Percentiles rank a stretch among this genome's conserved stretches.
These are phyloP conservation scores for Coptodon rendalli DNA, from an alignment of 2,113 vertebrate genomes.

Conservation along the genomic window DNA sequence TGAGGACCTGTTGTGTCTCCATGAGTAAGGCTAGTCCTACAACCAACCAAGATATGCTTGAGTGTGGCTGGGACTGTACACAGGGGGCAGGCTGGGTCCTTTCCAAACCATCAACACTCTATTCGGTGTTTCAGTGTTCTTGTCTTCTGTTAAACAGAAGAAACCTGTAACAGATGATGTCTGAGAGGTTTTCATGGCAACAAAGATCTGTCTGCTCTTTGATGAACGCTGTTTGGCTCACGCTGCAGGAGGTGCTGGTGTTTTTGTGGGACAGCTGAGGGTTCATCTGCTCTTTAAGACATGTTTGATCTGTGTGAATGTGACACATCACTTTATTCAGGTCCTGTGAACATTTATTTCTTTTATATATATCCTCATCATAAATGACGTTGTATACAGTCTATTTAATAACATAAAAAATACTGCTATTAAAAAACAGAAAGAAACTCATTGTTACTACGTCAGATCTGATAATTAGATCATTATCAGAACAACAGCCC, in stretches of 20 bases:
- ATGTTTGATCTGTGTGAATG: not conserved
- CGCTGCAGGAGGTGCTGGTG: not conserved
- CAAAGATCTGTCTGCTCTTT: not conserved
- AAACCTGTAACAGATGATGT: not conserved
- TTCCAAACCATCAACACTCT: not conserved
- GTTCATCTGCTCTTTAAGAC: not conserved
- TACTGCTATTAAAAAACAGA: not conserved
- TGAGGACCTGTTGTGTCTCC: too few species aligned
- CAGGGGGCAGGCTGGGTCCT: too few species aligned
- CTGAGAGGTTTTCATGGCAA: not conserved
- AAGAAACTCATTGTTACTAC: not conserved
- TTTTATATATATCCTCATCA: not conserved
- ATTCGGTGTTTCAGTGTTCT: not conserved
- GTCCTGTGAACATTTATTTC: not conserved
- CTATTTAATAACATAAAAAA: not conserved
- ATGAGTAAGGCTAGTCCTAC: too few species aligned
- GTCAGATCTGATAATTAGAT: not conserved
- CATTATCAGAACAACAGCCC: not conserved
- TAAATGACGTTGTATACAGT: not conserved
- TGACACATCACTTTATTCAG: not conserved
- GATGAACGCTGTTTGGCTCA: not conserved
- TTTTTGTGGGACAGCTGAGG: not conserved
- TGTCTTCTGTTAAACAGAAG: not conserved
- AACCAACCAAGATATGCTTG: too few species aligned
- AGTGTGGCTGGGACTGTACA: too few species aligned